Evolutionary conservation across 2,888 invertebrate genomes (phyloP), one percentile per base, ranked within the genome.

Genomic region (Halictus ligatus): DNA sequence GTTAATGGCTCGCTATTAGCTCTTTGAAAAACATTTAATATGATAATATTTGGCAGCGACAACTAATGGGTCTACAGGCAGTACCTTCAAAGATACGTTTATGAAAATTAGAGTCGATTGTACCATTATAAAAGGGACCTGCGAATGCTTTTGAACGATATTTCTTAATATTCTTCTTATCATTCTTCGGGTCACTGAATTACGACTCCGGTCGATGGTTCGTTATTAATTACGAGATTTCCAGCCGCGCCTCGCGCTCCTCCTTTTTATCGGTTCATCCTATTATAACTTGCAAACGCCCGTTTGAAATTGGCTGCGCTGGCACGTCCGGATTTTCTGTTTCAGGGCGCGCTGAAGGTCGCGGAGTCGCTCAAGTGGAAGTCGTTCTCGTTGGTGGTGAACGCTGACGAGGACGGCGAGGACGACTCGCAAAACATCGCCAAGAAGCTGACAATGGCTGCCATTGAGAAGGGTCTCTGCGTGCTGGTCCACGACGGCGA

Each of bases 351-450:
- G n/a, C 71, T 94, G 50, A 93, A 92, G 81, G 85, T 94, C 29
- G 83, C 95, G 18, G 89, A 94, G 43, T 88, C 91, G 35, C 83
- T 95, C 10, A 93, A 93, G 74, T 95, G 95, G 95, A 95, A 94
- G 75, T 93, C 94, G 40, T 95, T 95, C 83, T 92, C 93, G 10
- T 84, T 94, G 48, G 89, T 92, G 8, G 90, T 92, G 15, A 88
- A 93, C 74, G 85, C 88, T 1, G 92, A 93, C 48, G 92, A 93
- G 18, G 91, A 92, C 29, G 88, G 88, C 71, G 92, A 94, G 6
- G 93, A 94, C 74, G 93, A 94, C 77, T 78, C 93, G 48, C 94
- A 94, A 74, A 93, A 93, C 80, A 93, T 94, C 75, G 94, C 94
- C 0, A 94, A 93, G 77, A 94, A 93, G 88, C 83, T 94, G 48